Conservation (phyloP, 2,113 vertebrate genomes). For the Podiceps cristatus region DNA sequence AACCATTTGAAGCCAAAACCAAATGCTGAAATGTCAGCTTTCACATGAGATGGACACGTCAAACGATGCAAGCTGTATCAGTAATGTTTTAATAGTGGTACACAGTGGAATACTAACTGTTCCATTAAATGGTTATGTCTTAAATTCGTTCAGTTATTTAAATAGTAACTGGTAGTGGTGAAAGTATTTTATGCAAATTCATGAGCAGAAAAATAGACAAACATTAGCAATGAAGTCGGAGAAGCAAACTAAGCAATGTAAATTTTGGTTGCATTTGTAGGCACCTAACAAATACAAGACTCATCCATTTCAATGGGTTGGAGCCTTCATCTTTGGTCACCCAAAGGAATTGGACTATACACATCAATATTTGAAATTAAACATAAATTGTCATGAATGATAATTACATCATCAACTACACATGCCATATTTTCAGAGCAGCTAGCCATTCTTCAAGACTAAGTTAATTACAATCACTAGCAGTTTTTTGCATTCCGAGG, state of each 20-base stretch:
- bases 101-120: background rate
- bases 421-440: background rate
- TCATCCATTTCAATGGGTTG: background rate
- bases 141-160: background rate
- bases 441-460: background rate
- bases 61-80: background rate
- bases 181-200: constrained; percentile 21
- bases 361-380: background rate
- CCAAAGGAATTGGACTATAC: background rate
- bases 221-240: background rate
- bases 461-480: background rate
- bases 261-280: constrained; percentile 17
- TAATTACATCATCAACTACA: background rate
- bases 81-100: background rate
- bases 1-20: background rate
- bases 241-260: constrained; percentile 7
- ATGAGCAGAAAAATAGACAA: background rate
- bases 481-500: background rate
- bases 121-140: background rate
- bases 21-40: background rate
- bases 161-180: background rate
- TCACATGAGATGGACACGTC: background rate
- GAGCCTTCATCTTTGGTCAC: background rate
- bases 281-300: constrained; percentile 17
- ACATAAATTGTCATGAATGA: background rate